Evolutionary conservation across 2,888 invertebrate species (phyloP), one percentile per base, ranked within the genome.

Genomic region (Synergus umbraculus): DNA sequence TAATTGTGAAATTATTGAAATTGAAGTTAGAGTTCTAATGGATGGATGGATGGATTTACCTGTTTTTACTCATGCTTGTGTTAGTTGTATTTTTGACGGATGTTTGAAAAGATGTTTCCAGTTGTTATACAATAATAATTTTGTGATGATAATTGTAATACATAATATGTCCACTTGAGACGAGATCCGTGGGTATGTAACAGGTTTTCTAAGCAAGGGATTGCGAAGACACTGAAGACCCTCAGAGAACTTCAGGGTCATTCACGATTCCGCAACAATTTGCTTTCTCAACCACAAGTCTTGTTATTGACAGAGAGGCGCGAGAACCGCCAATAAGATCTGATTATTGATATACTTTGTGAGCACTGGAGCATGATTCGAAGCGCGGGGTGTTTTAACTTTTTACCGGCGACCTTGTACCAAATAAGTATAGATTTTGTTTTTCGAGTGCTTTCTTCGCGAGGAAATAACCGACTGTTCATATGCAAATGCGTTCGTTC

Each of bases 311-410:
- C 37, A 44, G 15, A 67, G 41, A 41, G 67, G 44, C 67, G n/a
- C 46, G 54, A 54, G n/a, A 37, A 76, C 54, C 8, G 54, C 10
- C 15, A 41, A 44, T 46, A 7, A 13, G n/a, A 29, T 73, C 49
- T 41, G 46, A 69, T 69, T 49, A 69, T 37, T 67, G 44, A 54
- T 37, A 37, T n/a, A 79, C 77, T 79, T 15, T 76, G 67, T 79
- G 79, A 79, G 81, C 79, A 77, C 63, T 81, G 41, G 76, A 84
- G 84, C 86, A 84, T 85, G 85, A 82, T 85, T 82, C 80, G 79
- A 78, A 81, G 79, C 60, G 76, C 82, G 15, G n/a, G 54, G 73
- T 37, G 46, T 73, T 37, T 37, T 15, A 69, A 49, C 22, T 43
- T 43, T 43, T 44, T 15, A n/a, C 37, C 9, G 8, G 10, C 12